Conservation (phyloP, 2,888 invertebrate genomes). For the Ferrisia virgata region DNA sequence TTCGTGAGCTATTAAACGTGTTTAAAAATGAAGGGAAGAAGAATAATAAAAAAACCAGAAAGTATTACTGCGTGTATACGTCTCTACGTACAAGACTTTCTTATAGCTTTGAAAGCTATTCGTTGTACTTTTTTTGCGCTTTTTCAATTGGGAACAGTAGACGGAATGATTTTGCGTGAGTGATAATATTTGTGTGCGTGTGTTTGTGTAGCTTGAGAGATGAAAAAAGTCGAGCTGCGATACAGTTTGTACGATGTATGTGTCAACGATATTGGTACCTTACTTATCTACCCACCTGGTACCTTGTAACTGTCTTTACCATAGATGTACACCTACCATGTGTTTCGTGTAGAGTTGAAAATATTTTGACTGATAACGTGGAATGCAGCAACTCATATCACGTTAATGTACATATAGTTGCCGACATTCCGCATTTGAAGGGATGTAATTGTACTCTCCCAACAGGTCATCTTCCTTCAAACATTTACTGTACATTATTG, state of each 20-base stretch:
- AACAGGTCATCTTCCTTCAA: no score
- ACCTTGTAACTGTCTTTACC: no score
- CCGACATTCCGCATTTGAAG: no score
- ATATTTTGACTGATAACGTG: no score
- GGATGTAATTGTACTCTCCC: no score
- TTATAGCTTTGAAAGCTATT: conserved; percentile 2
- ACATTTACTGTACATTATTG: no score
- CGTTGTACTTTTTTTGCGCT: background rate
- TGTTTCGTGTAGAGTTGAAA: no score
- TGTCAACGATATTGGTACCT: no score
- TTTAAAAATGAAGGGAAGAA: background rate
- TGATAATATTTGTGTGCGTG: background rate
- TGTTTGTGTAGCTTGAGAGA: background rate
- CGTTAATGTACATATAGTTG: no score
- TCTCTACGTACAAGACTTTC: background rate
- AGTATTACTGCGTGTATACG: background rate
- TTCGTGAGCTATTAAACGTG: background rate
- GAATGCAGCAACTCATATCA: no score
- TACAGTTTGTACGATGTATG: background rate
- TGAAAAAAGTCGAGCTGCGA: background rate
- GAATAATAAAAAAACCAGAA: background rate
- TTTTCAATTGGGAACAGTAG: background rate
- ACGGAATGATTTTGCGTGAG: conserved; percentile 4
- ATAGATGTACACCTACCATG: no score
- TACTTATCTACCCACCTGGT: no score